These are phyloP conservation scores for Mola mola DNA, from an alignment of 2,113 vertebrate species.

Conservation along the genomic window DNA sequence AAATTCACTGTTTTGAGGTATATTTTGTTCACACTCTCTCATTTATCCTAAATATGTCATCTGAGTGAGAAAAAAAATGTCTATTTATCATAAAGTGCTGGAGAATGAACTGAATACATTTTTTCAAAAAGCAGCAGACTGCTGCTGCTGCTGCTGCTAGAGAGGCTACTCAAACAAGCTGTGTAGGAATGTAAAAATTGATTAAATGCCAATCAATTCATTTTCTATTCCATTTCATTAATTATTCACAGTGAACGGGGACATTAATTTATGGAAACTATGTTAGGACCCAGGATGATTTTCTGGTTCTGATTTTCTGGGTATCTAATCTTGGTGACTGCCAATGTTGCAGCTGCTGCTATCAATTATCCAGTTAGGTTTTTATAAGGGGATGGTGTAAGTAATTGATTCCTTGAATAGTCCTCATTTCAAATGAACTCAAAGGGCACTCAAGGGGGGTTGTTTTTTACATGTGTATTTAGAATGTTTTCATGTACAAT, in stretches of 20 bases:
- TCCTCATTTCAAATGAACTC: too few species aligned
- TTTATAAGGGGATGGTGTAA: too few species aligned
- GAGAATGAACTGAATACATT: conserved; percentile 32
- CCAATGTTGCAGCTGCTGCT: too few species aligned
- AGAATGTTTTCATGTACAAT: too few species aligned
- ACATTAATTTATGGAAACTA: background rate
- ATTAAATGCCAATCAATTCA: conserved; percentile 21
- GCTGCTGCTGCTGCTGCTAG: conserved; percentile 29
- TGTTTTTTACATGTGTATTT: too few species aligned
- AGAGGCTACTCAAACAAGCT: conserved; percentile 51
- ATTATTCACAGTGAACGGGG: conserved; percentile 23
- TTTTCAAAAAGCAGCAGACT: conserved; percentile 44
- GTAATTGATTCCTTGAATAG: too few species aligned
- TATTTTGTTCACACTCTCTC: conserved; percentile 61
- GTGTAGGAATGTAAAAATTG: conserved; percentile 33
- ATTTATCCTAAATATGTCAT: conserved; percentile 55
- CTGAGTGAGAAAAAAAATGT: conserved; percentile 49
- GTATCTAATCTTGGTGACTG: too few species aligned
- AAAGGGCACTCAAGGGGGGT: too few species aligned
- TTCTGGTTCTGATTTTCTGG: too few species aligned
- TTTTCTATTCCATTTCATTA: conserved; percentile 7
- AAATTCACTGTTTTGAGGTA: conserved; percentile 77
- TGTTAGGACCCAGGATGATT: background rate
- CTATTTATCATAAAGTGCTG: conserved; percentile 73
- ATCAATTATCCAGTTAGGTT: too few species aligned